phyloP scores from a whole-genome alignment of 2,888 invertebrate genomes.

The Phrixothrix hirtus region DNA sequence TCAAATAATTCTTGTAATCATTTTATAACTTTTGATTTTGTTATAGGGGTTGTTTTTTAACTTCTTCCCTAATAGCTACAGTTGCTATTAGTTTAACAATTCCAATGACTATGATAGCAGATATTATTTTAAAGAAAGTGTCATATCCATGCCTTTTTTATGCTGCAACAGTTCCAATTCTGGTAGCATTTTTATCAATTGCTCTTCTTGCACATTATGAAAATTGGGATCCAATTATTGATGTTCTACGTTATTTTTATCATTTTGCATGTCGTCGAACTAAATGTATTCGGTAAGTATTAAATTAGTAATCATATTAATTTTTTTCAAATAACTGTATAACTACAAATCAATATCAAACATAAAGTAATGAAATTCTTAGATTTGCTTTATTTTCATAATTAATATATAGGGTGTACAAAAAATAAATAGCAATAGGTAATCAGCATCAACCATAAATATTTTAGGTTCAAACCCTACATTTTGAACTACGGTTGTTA shows the following conservation, averaged over 20 bases:
- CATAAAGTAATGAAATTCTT: too few relatives aligned
- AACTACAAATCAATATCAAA: too few relatives aligned
- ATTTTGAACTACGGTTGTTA: too few relatives aligned
- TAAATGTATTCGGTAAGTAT: slow-evolving; percentile 57
- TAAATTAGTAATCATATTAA: too few relatives aligned
- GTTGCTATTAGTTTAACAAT: slow-evolving; percentile 83
- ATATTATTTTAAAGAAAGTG: slow-evolving; percentile 72
- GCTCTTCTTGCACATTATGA: slow-evolving; percentile 75
- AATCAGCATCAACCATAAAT: too few relatives aligned
- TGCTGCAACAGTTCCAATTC: slow-evolving; percentile 76
- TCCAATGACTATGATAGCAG: slow-evolving; percentile 87
- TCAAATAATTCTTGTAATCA: background rate
- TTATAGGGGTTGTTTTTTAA: slow-evolving; percentile 94
- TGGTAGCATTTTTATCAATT: slow-evolving; percentile 73
- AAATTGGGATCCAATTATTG: slow-evolving; percentile 78
- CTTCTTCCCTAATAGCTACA: slow-evolving; percentile 88
- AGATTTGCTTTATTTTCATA: too few relatives aligned
- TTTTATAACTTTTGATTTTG: too few relatives aligned
- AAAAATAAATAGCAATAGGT: too few relatives aligned
- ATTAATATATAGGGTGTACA: too few relatives aligned
- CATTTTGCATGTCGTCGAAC: slow-evolving; percentile 57
- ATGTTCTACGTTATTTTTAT: slow-evolving; percentile 59
- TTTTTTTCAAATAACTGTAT: too few relatives aligned
- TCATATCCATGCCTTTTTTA: slow-evolving; percentile 73
- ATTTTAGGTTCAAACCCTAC: too few relatives aligned